These are phyloP conservation scores for Andricus grossulariae DNA, from an alignment of 1,140 invertebrate species.

Conservation along the genomic window DNA sequence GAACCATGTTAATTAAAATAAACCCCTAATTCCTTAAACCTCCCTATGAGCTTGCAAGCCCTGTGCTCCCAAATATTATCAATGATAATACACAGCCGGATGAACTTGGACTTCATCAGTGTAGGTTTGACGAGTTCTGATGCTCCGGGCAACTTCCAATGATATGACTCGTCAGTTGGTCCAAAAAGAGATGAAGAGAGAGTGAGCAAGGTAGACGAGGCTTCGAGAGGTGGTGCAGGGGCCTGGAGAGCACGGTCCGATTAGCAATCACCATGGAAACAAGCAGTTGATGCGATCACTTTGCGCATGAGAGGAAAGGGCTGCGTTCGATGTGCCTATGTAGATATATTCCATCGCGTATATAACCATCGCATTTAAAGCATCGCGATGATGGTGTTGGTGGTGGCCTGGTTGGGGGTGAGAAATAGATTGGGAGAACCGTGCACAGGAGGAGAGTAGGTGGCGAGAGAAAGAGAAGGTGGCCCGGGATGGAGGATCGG, in stretches of 20 bases:
- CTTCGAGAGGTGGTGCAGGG: constrained; percentile 65
- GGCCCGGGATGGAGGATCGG: constrained; percentile 57
- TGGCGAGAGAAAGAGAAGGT: constrained; percentile 49
- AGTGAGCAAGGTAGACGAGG: constrained; percentile 2
- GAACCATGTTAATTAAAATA: no score
- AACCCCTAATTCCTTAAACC: no score
- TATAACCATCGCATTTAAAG: constrained; percentile 61
- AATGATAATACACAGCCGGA: no score
- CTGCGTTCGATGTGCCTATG: constrained; percentile 59
- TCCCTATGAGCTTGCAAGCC: no score
- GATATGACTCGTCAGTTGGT: not conserved
- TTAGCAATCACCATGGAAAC: constrained; percentile 80
- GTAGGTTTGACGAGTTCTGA: constrained; percentile 32
- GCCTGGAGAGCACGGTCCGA: constrained; percentile 72
- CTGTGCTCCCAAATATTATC: no score
- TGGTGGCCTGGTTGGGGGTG: constrained; percentile 47
- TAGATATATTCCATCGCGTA: constrained; percentile 54
- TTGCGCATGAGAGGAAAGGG: constrained; percentile 71
- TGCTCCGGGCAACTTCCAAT: constrained; percentile 26
- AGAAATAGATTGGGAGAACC: constrained; percentile 55
- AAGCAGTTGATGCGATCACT: constrained; percentile 78
- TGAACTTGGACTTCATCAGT: not conserved
- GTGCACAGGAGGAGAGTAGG: constrained; percentile 45
- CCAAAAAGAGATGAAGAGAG: constrained; percentile 37
- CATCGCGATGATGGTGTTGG: constrained; percentile 56